A percentile compares a stretch with the other conserved stretches of the same genome.
phyloP scores from a whole-genome alignment of 1,140 invertebrate genomes.

The Drosophila funebris region DNA sequence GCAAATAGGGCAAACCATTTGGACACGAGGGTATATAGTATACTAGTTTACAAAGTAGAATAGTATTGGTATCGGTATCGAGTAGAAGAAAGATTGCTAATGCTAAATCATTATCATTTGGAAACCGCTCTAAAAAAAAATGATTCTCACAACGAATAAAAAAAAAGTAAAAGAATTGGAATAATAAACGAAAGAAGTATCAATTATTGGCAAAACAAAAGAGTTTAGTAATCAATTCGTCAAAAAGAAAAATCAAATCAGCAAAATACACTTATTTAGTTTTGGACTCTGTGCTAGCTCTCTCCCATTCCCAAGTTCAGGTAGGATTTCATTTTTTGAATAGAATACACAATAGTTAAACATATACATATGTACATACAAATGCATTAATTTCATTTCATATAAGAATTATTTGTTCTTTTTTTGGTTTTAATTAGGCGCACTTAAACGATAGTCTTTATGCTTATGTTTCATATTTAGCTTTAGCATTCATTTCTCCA shows the following conservation, averaged over 20 bases:
- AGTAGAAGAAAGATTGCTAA: slow-evolving; percentile 77
- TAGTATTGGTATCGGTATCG: slow-evolving; percentile 51
- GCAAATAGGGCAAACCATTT: slow-evolving; percentile 40
- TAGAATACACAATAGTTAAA: slow-evolving; percentile 79
- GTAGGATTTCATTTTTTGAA: slow-evolving; percentile 73
- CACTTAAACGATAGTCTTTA: slow-evolving; percentile 58
- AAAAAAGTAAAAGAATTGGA: slow-evolving; percentile 13
- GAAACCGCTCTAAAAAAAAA: slow-evolving; percentile 47
- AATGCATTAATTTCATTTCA: slow-evolving; percentile 59
- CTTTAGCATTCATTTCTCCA: slow-evolving; percentile 81
- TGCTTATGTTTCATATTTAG: slow-evolving; percentile 71
- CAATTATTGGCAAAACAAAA: slow-evolving; percentile 40
- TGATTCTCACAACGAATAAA: slow-evolving; percentile 35
- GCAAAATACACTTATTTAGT: slow-evolving; percentile 55
- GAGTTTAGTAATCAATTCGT: slow-evolving; percentile 49
- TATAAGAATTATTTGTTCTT: slow-evolving; percentile 44
- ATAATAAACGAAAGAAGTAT: slow-evolving; percentile 21
- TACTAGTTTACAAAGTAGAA: slow-evolving; percentile 47
- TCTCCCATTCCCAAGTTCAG: slow-evolving; percentile 84
- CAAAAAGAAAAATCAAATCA: slow-evolving; percentile 52
- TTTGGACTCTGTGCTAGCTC: slow-evolving; percentile 83
- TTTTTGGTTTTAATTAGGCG: slow-evolving; percentile 47
- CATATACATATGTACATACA: slow-evolving; percentile 61
- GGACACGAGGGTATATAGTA: slow-evolving; percentile 24
- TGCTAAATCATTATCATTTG: slow-evolving; percentile 74